These are phyloP conservation scores for Pantala flavescens DNA, from an alignment of 1,140 invertebrate genomes.

Conservation along the genomic window DNA sequence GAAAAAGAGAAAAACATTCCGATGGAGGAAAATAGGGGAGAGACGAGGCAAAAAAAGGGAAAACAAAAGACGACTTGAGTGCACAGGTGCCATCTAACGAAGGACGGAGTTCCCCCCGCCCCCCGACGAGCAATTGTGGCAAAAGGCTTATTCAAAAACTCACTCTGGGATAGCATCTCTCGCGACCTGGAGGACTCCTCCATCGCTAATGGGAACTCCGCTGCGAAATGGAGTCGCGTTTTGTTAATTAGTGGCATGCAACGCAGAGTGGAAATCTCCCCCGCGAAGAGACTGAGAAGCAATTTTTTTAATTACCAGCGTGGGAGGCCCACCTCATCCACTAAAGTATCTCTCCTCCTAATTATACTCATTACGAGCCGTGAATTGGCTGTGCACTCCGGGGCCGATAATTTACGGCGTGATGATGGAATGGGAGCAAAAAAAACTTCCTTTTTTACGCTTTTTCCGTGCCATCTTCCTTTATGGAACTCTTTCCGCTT, in stretches of 20 bases:
- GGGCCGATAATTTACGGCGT: slow-evolving; percentile 2
- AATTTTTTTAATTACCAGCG: slow-evolving; percentile 7
- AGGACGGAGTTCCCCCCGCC: neutral
- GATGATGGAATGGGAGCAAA: neutral
- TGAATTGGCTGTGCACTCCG: neutral
- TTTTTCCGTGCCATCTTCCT: neutral
- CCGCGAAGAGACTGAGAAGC: neutral
- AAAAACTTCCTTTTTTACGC: neutral
- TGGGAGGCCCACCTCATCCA: neutral
- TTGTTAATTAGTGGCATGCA: neutral
- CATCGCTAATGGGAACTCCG: neutral
- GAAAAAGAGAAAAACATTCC: too few species aligned
- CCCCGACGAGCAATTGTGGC: neutral
- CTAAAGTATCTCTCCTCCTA: neutral
- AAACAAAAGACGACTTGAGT: neutral
- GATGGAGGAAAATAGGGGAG: neutral
- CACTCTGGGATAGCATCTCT: neutral
- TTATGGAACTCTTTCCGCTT: neutral
- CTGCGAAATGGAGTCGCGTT: neutral
- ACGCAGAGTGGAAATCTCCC: neutral
- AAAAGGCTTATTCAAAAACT: slow-evolving; percentile 9
- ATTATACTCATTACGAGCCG: slow-evolving; percentile 1
- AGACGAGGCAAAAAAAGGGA: neutral
- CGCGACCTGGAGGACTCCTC: neutral
- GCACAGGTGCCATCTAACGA: slow-evolving; percentile 7